Conservation (phyloP, 92 coral and sea anemone species). For the Plumapathes pennacea region DNA sequence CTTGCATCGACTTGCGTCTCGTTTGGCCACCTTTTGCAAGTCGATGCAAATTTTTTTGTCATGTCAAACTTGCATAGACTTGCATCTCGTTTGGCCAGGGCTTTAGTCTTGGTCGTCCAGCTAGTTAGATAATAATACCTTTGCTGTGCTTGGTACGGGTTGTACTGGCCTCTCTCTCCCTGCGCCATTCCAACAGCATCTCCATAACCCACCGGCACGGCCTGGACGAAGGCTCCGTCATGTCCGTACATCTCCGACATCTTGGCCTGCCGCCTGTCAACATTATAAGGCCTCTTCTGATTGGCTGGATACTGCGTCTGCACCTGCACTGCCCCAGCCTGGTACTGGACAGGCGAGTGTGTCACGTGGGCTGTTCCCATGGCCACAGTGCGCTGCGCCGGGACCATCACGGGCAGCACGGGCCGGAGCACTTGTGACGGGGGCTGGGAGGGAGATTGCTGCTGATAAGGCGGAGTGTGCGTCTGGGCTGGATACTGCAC, state of each 20-base stretch:
- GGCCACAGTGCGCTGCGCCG: conserved; percentile 66
- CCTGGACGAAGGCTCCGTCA: conserved; percentile 52
- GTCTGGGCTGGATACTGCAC: conserved; percentile 35
- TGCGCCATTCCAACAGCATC: conserved; percentile 44
- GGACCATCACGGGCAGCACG: conserved; percentile 72
- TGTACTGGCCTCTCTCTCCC: conserved; percentile 64
- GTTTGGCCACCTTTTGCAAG: too few relatives aligned
- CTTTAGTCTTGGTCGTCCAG: too few relatives aligned
- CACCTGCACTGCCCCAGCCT: conserved; percentile 58
- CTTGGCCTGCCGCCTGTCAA: conserved; percentile 64
- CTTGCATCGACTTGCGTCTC: too few relatives aligned
- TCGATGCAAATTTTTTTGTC: too few relatives aligned
- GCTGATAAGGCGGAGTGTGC: conserved; percentile 63
- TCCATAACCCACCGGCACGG: conserved; percentile 25
- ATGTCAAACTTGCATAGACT: too few relatives aligned
- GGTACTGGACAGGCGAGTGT: conserved; percentile 55
- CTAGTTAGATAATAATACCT: too few relatives aligned
- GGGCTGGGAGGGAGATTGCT: conserved; percentile 57
- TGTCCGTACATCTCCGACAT: conserved; percentile 59
- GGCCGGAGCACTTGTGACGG: conserved; percentile 73
- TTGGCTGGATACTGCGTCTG: conserved; percentile 63
- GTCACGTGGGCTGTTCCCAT: conserved; percentile 58
- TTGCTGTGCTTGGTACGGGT: conserved; percentile 48
- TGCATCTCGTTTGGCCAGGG: too few relatives aligned
- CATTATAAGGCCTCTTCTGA: conserved; percentile 55